Evolutionary conservation across 2,113 vertebrate species (phyloP), one percentile per base, ranked within the genome.

Genomic region (Anhinga anhinga): DNA sequence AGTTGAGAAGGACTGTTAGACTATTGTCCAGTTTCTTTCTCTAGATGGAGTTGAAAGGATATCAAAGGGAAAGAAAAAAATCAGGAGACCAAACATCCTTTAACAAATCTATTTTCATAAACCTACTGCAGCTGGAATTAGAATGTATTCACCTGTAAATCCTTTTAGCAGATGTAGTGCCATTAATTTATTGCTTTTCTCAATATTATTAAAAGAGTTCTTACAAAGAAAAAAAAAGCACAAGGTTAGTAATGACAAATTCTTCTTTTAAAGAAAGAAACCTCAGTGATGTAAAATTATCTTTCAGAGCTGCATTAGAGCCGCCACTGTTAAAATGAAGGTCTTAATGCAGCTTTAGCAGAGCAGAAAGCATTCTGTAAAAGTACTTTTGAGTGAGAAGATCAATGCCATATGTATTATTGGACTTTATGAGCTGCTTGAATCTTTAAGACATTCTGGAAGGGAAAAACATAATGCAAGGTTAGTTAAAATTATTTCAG

Each of bases 371-470:
- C 59, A 59, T 94, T 92, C 50, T 83, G 16, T 85, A 66, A 44
- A 78, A 79, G 27, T 71, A 47, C 26, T 87, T 91, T 89, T 72
- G 77, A 79, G 32, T 80, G 73, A 73, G 74, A 84, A 67, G 91
- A 96, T 97, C 93, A 82, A 94, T 97, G 89, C 82, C 71, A 80
- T 84, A 87, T 94, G 49, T 81, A 77, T 95, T 95, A 95, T 80
- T 91, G 86, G n/a, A 50, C 66, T 91, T 95, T 40, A 95, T 82
- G 94, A 95, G 45, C 84, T 91, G 44, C 70, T 87, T 94, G 83
- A 92, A 91, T 87, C 27, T 93, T 93, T 69, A 72, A 79, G 81
- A 45, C 0, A 0, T 70, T 85, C 59, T 65, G 84, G 52, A 87
- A 76, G 12, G 77, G 38, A 79, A 79, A 82, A 87, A 25, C 7